Conservation (phyloP, 2,797 vertebrate species). For the Melanotaenia parkinsoni region DNA sequence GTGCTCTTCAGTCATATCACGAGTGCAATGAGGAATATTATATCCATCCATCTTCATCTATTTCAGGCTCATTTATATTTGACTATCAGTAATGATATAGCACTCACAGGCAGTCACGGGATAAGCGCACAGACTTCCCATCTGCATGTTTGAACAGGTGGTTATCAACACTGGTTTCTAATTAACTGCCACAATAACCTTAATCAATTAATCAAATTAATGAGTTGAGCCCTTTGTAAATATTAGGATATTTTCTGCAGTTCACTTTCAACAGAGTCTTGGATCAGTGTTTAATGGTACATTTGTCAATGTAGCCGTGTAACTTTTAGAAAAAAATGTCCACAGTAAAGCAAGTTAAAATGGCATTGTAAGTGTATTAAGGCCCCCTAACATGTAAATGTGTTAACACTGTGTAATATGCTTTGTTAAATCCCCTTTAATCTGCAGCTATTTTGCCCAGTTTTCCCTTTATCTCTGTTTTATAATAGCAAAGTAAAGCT, state of each 20-base stretch:
- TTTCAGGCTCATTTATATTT: slow-evolving; percentile 44
- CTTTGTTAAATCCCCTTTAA: slow-evolving; percentile 69
- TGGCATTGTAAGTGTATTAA: slow-evolving; percentile 48
- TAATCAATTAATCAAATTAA: slow-evolving; percentile 62
- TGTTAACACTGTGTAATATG: slow-evolving; percentile 35
- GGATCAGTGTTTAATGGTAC: slow-evolving; percentile 4
- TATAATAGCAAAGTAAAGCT: slow-evolving; percentile 43
- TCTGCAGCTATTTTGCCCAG: slow-evolving; percentile 55
- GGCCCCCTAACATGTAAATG: slow-evolving; percentile 44
- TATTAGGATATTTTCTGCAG: slow-evolving; percentile 58
- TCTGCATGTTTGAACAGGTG: slow-evolving; percentile 72
- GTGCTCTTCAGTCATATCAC: slow-evolving; percentile 10
- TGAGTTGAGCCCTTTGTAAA: slow-evolving; percentile 66
- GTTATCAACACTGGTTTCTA: slow-evolving; percentile 68
- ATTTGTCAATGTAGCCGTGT: slow-evolving; percentile 12
- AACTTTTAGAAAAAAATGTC: slow-evolving; percentile 31
- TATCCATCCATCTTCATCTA: slow-evolving; percentile 47
- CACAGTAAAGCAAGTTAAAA: slow-evolving; percentile 24
- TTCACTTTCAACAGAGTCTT: slow-evolving; percentile 27
- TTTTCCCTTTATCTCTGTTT: slow-evolving; percentile 44
- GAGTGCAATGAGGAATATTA: slow-evolving; percentile 9
- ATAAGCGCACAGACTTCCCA: slow-evolving; percentile 56
- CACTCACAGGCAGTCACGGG: slow-evolving; percentile 39
- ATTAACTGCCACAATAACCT: slow-evolving; percentile 74
- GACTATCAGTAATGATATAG: slow-evolving; percentile 34